Evolutionary conservation across 2,113 vertebrate genomes (phyloP), one percentile per base, ranked within the genome.

Genomic region (Poeciliopsis turrubarensis): DNA sequence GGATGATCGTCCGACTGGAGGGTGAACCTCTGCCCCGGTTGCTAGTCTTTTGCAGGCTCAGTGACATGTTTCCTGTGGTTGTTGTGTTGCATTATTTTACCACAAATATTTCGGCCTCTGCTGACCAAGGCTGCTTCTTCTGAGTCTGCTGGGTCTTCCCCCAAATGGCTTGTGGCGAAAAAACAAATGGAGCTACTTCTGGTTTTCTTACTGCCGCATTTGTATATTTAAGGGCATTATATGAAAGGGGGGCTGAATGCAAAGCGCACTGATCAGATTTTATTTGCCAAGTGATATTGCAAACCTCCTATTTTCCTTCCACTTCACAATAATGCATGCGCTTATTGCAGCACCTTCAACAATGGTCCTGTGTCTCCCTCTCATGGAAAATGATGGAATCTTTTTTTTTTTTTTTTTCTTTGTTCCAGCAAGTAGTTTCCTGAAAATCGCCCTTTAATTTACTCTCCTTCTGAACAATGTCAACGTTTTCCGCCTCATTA

Each of bases 291-390:
- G 19, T 47, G 6, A 17, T 19, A 14, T 19, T 47, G 44, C 6
- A 47, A 47, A 17, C 44, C 44, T 17, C 14, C 13, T 47, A 19
- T 47, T 47, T 57, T 57, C 25, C 25, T 57, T 57, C 22, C 22
- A 57, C 25, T 57, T 57, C 25, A 25, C 25, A 57, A 9, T 25
- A 8, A 9, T 57, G 51, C 19, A 57, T n/a, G 17, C 5, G 25
- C 8, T 57, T 57, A n/a, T 57, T 57, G 17, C 1, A n/a, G 51
- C 3, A n/a, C 3, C 25, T 57, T 25, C 11, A 57, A 39, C 8
- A 19, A 60, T 72, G 29, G 62, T 60, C 5, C 34, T 84, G 64
- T 91, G 87, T 87, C 90, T 81, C 88, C 91, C 89, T 79, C 92
- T 89, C 7, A 34, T 89, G 92, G 88, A 77, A 29, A 64, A 68